phyloP scores from a whole-genome alignment of 2,888 invertebrate species.

The Hylaea fasciaria region DNA sequence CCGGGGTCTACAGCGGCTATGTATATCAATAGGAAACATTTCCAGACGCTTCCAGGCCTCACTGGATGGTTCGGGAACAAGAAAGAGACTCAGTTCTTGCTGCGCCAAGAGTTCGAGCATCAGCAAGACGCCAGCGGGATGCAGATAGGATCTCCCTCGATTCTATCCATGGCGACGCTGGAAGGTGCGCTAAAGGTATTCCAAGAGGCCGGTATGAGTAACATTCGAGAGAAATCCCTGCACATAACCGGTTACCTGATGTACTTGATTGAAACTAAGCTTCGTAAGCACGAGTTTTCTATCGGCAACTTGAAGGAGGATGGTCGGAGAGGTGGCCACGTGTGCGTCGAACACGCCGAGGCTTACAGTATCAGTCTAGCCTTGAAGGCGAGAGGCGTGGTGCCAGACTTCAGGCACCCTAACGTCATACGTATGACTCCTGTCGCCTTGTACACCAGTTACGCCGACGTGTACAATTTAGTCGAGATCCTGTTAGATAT shows the following conservation, averaged over 20 bases:
- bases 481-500: slow-evolving; percentile 65
- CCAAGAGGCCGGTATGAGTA: slow-evolving; percentile 64
- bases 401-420: slow-evolving; percentile 68
- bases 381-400: slow-evolving; percentile 63
- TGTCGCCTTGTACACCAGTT: slow-evolving; percentile 68
- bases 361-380: slow-evolving; percentile 68
- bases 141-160: slow-evolving; percentile 68
- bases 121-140: slow-evolving; percentile 68
- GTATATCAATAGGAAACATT: slow-evolving; percentile 72
- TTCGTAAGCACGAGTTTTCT: slow-evolving; percentile 59
- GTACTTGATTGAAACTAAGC: slow-evolving; percentile 65
- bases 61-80: slow-evolving; percentile 74
- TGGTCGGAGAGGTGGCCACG: slow-evolving; percentile 66
- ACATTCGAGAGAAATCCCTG: slow-evolving; percentile 70
- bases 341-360: slow-evolving; percentile 69
- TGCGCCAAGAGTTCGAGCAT: slow-evolving; percentile 71
- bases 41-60: slow-evolving; percentile 63
- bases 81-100: slow-evolving; percentile 62
- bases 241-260: slow-evolving; percentile 73
- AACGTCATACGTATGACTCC: slow-evolving; percentile 71
- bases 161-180: slow-evolving; percentile 69
- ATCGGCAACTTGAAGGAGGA: slow-evolving; percentile 68
- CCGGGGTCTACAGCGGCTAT: slow-evolving; percentile 67
- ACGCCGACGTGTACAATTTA: slow-evolving; percentile 66
- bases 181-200: slow-evolving; percentile 69